Conservation (phyloP, 2,113 vertebrate species). For the Buteo buteo region DNA sequence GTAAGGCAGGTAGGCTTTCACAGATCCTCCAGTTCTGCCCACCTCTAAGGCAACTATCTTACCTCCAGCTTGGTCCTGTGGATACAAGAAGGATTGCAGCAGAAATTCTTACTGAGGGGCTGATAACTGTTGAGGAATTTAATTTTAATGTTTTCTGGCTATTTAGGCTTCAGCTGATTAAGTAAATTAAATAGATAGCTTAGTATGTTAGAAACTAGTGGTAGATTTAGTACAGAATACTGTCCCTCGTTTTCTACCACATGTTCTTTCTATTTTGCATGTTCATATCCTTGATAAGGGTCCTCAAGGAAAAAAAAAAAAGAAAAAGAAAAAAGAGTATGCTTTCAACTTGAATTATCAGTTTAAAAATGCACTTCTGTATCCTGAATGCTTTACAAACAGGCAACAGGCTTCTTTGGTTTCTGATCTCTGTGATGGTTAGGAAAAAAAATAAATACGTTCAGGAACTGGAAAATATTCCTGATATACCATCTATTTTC, state of each 20-base stretch:
- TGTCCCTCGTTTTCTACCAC: neutral
- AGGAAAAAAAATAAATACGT: neutral
- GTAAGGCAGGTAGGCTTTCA: neutral
- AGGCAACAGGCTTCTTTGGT: neutral
- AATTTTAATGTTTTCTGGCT: neutral
- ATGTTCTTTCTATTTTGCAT: neutral
- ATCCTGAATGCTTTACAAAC: neutral
- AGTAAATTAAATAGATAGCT: neutral
- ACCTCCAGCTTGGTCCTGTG: neutral
- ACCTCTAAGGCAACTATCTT: neutral
- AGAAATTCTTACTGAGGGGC: neutral
- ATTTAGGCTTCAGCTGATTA: neutral
- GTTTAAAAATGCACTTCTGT: conserved; percentile 2
- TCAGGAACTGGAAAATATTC: neutral
- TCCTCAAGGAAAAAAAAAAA: neutral
- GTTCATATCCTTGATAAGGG: neutral
- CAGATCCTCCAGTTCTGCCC: neutral
- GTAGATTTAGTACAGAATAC: neutral
- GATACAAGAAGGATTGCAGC: neutral
- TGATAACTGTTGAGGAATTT: neutral
- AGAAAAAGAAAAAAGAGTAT: neutral
- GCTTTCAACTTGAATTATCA: neutral
- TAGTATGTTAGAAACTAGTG: neutral
- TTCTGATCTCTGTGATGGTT: conserved; percentile 31
- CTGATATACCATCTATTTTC: neutral